A percentile compares a stretch with the other conserved stretches of the same genome.
Conservation (phyloP, 2,888 invertebrate species). For the Linhomoeus sp. region DNA sequence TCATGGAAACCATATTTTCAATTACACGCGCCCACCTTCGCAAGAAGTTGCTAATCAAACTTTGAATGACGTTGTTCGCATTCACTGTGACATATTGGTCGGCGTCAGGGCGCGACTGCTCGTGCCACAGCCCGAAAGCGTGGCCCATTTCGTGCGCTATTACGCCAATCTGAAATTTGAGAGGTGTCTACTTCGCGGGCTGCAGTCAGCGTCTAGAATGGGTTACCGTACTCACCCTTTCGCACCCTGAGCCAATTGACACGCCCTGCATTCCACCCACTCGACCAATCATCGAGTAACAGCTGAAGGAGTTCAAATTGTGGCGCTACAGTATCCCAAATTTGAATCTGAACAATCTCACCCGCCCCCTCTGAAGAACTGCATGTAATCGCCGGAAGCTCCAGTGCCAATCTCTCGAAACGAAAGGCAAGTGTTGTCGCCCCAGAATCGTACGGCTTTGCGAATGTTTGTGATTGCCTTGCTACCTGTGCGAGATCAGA, state of each 20-base stretch:
- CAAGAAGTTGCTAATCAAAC: constrained; percentile 21
- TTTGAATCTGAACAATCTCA: constrained; percentile 7
- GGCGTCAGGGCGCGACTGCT: constrained; percentile 17
- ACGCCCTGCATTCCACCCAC: constrained; percentile 25
- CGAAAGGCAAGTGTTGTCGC: constrained; percentile 16
- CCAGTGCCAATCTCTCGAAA: constrained; percentile 12
- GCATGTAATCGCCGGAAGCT: constrained; percentile 16
- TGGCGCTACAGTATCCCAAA: background rate
- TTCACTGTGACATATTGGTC: constrained; percentile 11
- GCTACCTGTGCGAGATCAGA: no score
- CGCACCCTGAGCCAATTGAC: constrained; percentile 23
- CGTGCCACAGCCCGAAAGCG: constrained; percentile 21
- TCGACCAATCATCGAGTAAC: constrained; percentile 26
- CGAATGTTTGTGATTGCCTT: background rate
- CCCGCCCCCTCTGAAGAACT: constrained; percentile 24
- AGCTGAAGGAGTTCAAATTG: constrained; percentile 7
- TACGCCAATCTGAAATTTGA: constrained; percentile 18
- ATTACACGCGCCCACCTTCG: constrained; percentile 12
- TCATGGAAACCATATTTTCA: no score
- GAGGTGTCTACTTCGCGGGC: no score
- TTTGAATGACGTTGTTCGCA: constrained; percentile 16
- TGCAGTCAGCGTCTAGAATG: no score
- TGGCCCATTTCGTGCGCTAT: constrained; percentile 22
- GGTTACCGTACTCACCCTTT: constrained; percentile 14
- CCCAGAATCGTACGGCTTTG: constrained; percentile 15